Evolutionary conservation across 2,113 vertebrate genomes (phyloP).

Genomic region (Apus apus): DNA sequence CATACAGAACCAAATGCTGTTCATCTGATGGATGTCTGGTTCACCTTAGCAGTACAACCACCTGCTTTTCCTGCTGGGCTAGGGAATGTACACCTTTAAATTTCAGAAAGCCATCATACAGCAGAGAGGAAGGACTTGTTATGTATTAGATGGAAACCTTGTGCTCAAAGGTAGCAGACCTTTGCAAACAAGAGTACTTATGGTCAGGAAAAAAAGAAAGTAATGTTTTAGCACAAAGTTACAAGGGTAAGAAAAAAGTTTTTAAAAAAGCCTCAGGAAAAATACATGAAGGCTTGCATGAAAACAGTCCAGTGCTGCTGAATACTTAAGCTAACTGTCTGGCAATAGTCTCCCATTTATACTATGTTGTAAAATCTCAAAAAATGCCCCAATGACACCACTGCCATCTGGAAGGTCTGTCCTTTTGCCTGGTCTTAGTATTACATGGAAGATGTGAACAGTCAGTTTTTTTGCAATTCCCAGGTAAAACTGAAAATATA

Average conservation of each 20-base stretch:
- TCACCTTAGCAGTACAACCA: background rate
- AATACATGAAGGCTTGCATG: background rate
- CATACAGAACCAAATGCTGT: background rate
- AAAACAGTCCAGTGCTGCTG: background rate
- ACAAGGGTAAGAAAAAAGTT: background rate
- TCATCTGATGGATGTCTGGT: background rate
- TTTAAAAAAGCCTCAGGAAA: background rate
- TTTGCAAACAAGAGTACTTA: background rate
- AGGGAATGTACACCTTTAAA: background rate
- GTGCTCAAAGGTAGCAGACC: background rate
- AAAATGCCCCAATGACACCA: background rate
- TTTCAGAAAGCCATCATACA: background rate
- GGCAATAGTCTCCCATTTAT: background rate
- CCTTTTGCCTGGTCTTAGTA: background rate
- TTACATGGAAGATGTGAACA: background rate
- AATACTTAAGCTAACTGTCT: background rate
- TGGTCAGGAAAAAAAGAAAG: background rate
- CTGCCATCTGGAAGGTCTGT: background rate
- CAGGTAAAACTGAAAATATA: background rate
- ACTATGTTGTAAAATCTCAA: background rate
- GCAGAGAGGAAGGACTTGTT: background rate
- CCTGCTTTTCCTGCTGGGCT: background rate
- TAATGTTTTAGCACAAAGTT: background rate
- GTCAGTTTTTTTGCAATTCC: background rate
- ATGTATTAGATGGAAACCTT: background rate